Percentiles rank a stretch among this genome's conserved stretches.
Conservation (phyloP, 2,113 vertebrate genomes). For the Fukomys damarensis region DNA sequence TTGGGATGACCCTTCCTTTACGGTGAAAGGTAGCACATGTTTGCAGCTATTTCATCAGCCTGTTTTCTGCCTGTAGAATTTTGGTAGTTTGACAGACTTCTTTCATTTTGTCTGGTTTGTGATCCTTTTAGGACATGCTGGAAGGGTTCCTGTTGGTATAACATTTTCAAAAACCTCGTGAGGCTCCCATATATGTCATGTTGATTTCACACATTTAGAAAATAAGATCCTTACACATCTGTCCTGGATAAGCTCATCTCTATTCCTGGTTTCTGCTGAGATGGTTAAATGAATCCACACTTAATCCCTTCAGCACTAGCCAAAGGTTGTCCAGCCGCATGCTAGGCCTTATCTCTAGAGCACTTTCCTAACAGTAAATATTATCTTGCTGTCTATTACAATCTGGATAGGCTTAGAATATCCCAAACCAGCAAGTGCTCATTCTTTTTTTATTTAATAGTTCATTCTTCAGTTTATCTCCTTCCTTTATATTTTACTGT, state of each 20-base stretch:
- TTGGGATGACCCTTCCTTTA: neutral
- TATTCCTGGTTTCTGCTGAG: neutral
- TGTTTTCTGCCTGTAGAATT: neutral
- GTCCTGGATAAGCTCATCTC: neutral
- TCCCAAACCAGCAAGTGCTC: neutral
- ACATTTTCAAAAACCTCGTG: neutral
- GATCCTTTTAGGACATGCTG: neutral
- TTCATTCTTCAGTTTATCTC: conserved; percentile 31
- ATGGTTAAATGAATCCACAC: neutral
- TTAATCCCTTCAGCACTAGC: neutral
- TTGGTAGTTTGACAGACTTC: neutral
- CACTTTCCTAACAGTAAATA: neutral
- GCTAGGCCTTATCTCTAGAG: neutral
- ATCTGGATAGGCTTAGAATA: conserved; percentile 7
- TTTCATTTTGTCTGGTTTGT: neutral
- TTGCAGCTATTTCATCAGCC: neutral
- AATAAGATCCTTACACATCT: neutral
- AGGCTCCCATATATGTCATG: neutral
- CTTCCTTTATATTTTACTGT: conserved; percentile 40
- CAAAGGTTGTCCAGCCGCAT: neutral
- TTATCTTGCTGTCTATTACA: conserved; percentile 28
- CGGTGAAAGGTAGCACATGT: neutral
- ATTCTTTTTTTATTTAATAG: neutral
- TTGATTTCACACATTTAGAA: conserved; percentile 19
- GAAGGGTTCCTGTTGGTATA: conserved; percentile 20